Conservation (phyloP, 2,888 invertebrate species). For the Drosophila sordidapex region DNA sequence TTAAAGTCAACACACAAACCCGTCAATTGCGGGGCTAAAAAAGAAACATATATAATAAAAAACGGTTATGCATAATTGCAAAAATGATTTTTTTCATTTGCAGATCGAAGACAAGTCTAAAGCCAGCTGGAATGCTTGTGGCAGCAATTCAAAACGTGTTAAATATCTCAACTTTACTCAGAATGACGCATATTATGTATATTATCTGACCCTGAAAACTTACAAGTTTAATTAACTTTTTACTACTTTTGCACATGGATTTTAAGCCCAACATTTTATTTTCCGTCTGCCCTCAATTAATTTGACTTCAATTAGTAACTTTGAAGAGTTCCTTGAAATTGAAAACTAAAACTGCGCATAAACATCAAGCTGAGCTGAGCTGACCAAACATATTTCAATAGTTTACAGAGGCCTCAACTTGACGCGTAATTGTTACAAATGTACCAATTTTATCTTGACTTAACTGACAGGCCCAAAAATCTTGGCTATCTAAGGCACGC, state of each 20-base stretch:
- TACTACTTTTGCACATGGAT: background rate
- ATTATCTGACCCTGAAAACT: background rate
- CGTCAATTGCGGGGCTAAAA: slow-evolving; percentile 17
- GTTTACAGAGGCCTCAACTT: slow-evolving; percentile 5
- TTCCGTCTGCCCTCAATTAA: background rate
- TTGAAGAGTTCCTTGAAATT: slow-evolving; percentile 3
- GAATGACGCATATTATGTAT: background rate
- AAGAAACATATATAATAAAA: background rate
- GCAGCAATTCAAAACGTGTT: slow-evolving; percentile 8
- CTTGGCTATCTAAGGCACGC: background rate
- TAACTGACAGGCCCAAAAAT: background rate
- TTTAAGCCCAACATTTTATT: background rate
- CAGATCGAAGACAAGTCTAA: background rate
- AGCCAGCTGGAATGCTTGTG: background rate
- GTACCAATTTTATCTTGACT: slow-evolving; percentile 7
- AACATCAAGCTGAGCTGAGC: background rate
- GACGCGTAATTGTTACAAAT: slow-evolving; percentile 14
- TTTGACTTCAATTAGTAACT: background rate
- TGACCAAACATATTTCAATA: background rate
- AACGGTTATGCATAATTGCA: slow-evolving; percentile 4
- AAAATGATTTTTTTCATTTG: slow-evolving; percentile 11
- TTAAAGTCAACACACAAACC: slow-evolving; percentile 38
- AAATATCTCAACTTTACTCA: background rate
- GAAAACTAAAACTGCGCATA: background rate
- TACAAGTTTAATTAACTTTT: background rate